These are phyloP conservation scores for Unio delphinus DNA, from an alignment of 2,888 invertebrate species.

Conservation along the genomic window DNA sequence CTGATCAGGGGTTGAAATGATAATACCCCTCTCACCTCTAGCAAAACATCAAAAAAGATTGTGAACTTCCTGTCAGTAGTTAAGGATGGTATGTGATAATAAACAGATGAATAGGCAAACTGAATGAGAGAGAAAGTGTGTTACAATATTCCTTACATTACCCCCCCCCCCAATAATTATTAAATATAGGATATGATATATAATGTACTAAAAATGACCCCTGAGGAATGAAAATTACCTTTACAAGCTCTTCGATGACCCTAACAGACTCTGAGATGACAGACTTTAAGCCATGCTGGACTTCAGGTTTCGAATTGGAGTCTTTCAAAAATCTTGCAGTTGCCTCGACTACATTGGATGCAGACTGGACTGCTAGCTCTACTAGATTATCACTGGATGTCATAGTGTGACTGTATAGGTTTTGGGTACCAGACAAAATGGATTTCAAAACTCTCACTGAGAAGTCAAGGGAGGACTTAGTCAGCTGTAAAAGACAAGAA, in stretches of 20 bases:
- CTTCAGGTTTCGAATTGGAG: constrained; percentile 8
- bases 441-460: constrained; percentile 37
- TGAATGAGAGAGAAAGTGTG: too few relatives aligned
- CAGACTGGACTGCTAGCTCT: constrained; percentile 37
- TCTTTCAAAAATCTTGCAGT: constrained; percentile 14
- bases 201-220: not conserved
- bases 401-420: constrained; percentile 24
- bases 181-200: not conserved
- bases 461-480: constrained; percentile 25
- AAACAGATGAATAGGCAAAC: too few relatives aligned
- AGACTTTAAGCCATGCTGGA: constrained; percentile 11
- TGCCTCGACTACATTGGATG: constrained; percentile 54
- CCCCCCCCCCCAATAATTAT: too few relatives aligned
- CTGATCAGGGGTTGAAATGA: too few relatives aligned
- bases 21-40: too few relatives aligned
- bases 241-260: constrained; percentile 34
- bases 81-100: too few relatives aligned
- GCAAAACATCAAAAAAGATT: too few relatives aligned
- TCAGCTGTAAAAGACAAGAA: constrained; percentile 39
- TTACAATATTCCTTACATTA: too few relatives aligned
- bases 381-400: constrained; percentile 38
- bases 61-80: too few relatives aligned
- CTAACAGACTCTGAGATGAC: constrained; percentile 29
- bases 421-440: constrained; percentile 21
- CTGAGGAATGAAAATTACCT: constrained; percentile 26